These are phyloP conservation scores for Catalaphyllia jardinei DNA, from an alignment of 64 coral and sea anemone species.

Conservation along the genomic window DNA sequence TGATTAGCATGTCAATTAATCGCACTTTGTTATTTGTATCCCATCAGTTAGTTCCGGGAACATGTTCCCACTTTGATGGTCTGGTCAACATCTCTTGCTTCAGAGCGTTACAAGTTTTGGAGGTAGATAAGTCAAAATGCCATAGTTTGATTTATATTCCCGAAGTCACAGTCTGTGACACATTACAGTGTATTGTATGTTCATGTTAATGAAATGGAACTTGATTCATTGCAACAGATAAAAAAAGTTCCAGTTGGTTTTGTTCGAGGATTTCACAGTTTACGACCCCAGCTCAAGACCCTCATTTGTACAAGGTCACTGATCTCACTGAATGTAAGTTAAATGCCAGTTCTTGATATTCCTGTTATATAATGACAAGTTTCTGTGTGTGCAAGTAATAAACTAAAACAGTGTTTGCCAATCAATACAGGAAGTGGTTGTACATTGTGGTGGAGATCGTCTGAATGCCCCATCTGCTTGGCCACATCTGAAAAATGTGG, in stretches of 20 bases:
- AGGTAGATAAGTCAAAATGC: slow-evolving; percentile 47
- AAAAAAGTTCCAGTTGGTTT: slow-evolving; percentile 93
- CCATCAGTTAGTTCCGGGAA: slow-evolving; percentile 69
- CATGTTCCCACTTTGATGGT: slow-evolving; percentile 59
- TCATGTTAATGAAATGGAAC: not conserved
- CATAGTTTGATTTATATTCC: not conserved
- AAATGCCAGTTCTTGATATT: not conserved
- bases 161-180: too few relatives aligned
- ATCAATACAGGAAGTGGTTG: slow-evolving; percentile 63
- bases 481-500: slow-evolving; percentile 59
- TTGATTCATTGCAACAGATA: slow-evolving; percentile 43
- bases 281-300: slow-evolving; percentile 74
- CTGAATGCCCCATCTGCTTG: slow-evolving; percentile 73
- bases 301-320: slow-evolving; percentile 63
- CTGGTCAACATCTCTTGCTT: slow-evolving; percentile 79
- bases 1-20: too few relatives aligned
- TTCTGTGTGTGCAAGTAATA: too few relatives aligned
- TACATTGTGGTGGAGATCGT: slow-evolving; percentile 84
- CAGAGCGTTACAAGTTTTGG: slow-evolving; percentile 69
- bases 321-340: slow-evolving; percentile 85
- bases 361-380: not conserved
- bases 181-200: not conserved
- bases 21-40: not conserved
- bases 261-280: slow-evolving; percentile 74
- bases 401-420: too few relatives aligned